A percentile compares a stretch with the other conserved stretches of the same genome.
These are phyloP conservation scores for Eucera pruinosa DNA, from an alignment of 2,888 invertebrate genomes.

Conservation along the genomic window DNA sequence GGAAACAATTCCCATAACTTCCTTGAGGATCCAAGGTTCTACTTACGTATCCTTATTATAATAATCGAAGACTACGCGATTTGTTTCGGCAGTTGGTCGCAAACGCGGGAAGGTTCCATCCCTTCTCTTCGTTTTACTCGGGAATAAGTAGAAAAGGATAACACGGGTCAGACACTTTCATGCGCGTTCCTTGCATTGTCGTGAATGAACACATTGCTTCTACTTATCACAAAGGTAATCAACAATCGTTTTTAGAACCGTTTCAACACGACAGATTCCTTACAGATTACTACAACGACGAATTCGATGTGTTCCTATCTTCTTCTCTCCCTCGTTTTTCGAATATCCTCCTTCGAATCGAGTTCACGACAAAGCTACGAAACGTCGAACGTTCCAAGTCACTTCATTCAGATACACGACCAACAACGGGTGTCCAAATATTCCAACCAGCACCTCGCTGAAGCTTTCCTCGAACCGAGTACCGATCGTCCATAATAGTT, in stretches of 20 bases:
- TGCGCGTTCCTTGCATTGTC: constrained; percentile 5
- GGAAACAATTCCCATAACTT: constrained; percentile 20
- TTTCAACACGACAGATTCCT: not conserved
- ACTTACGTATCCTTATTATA: constrained; percentile 44
- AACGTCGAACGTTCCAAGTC: not conserved
- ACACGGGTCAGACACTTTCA: constrained; percentile 20
- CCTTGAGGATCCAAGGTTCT: constrained; percentile 32
- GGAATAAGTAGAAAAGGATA: constrained; percentile 63
- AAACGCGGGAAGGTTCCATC: constrained; percentile 36
- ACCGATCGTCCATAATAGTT: constrained; percentile 10
- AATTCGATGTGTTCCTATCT: constrained; percentile 1
- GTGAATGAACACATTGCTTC: constrained; percentile 18
- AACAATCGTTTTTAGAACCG: not conserved
- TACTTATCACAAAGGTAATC: not conserved
- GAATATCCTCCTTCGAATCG: no score
- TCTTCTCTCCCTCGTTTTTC: no score
- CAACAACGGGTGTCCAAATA: not conserved
- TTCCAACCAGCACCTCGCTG: constrained; percentile 1
- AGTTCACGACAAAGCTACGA: constrained; percentile 19
- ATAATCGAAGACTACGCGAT: constrained; percentile 60
- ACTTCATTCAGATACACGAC: not conserved
- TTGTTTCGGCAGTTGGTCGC: constrained; percentile 70
- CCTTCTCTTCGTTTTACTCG: not conserved
- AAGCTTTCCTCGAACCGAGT: not conserved
- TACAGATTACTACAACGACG: not conserved